Conservation (phyloP, 2,113 vertebrate genomes). For the Laterallus jamaicensis region DNA sequence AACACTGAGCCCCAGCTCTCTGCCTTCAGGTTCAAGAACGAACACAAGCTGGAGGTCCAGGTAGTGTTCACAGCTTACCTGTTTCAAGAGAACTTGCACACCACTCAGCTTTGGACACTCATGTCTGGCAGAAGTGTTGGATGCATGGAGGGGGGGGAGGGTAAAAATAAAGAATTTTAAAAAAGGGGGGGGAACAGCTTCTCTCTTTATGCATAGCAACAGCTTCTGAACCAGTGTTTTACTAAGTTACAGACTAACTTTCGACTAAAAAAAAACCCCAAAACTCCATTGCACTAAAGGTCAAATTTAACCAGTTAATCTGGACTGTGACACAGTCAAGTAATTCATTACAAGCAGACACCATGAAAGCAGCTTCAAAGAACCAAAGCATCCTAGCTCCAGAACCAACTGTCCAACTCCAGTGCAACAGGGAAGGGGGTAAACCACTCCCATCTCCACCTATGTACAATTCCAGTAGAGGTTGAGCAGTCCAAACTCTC, state of each 20-base stretch:
- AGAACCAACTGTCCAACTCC: constrained; percentile 45
- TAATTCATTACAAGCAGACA: constrained; percentile 62
- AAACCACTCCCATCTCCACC: neutral
- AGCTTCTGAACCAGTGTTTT: constrained; percentile 75
- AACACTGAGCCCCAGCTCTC: neutral
- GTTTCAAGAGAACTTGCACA: neutral
- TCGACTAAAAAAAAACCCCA: neutral
- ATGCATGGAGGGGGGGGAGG: neutral
- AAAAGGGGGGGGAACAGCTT: neutral
- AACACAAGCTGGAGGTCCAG: neutral
- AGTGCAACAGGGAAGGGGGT: neutral
- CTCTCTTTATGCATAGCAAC: constrained; percentile 59
- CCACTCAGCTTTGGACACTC: neutral
- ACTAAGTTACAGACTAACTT: constrained; percentile 65
- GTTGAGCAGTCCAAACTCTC: constrained; percentile 1
- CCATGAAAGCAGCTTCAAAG: constrained; percentile 72
- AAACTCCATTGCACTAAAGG: constrained; percentile 72
- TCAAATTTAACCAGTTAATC: constrained; percentile 51
- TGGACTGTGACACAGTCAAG: constrained; percentile 25
- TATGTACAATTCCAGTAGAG: constrained; percentile 45
- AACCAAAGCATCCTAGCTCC: constrained; percentile 47
- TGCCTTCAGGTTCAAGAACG: neutral
- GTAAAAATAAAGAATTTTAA: neutral
- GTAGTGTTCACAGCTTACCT: constrained; percentile 45
- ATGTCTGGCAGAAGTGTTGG: constrained; percentile 18